Base-by-base conservation (phyloP, 2,113 vertebrate genomes). In the Syngnathoides biaculeatus region DNA sequence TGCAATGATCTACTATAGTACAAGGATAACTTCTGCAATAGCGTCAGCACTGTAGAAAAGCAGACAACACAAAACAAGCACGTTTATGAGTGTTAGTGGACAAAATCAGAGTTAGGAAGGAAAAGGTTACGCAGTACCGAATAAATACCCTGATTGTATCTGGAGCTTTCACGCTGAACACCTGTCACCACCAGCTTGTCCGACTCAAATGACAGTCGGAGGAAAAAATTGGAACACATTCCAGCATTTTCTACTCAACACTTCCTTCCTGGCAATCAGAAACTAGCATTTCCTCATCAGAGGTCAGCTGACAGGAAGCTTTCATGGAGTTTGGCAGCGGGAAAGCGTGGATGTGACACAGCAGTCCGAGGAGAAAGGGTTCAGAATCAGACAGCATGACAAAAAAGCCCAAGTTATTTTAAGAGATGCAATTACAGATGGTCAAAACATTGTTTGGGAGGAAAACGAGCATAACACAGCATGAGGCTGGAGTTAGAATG, bases 151-250 rank as follows among this genome's bases (percentile, higher is more conserved):
- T 10, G 27, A 17, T 40, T 55, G 26, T 56, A 55, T 56, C 15
- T 30, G 40, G n/a, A 35, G 48, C 48, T 70, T 68, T 76, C 30
- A 56, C 30, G 61, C n/a, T 47, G 45, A 79, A 53, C 74, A 82
- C 77, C 75, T 79, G 82, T 66, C 81, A 82, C 66, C 66, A 20
- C 17, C 72, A 15, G 73, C 38, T 8, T 19, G 64, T 74, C 27
- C 69, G 45, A 64, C 70, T 84, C 79, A 73, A 65, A 65, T 72
- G 75, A 80, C 69, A 39, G 64, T 61, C 5, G 15, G 55, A 71
- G 72, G 72, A 73, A 78, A 65, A 62, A 84, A 83, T 72, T 58
- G 65, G 82, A 63, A 78, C 58, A 80, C 76, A 86, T 86, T 81
- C 78, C 70, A 83, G 52, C 72, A 65, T 68, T 69, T 69, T 79